Evolutionary conservation across 2,797 vertebrate genomes (phyloP).

Genomic region (Micromesistius poutassou): DNA sequence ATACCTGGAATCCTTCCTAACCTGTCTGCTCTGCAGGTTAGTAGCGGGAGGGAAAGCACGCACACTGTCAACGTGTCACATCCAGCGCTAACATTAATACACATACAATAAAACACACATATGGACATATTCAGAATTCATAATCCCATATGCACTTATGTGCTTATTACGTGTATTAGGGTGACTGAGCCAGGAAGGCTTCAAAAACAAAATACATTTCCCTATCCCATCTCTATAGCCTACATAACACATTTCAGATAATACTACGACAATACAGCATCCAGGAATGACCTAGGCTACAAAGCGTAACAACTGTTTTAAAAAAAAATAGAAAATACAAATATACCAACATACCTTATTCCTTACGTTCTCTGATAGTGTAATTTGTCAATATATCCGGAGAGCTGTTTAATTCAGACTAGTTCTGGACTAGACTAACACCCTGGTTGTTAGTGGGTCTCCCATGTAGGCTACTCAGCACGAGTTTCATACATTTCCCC

Average conservation of each 20-base stretch:
- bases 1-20: conserved; percentile 38
- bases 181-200: background rate
- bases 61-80: background rate
- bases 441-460: conserved; percentile 7
- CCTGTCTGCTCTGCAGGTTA: conserved; percentile 42
- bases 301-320: background rate
- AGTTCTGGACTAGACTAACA: conserved; percentile 13
- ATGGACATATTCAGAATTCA: background rate
- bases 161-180: background rate
- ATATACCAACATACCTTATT: conserved; percentile 42
- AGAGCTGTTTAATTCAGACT: conserved; percentile 18
- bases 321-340: background rate
- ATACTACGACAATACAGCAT: background rate
- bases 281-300: background rate
- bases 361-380: conserved; percentile 5
- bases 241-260: background rate
- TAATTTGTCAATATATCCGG: conserved; percentile 16
- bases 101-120: background rate
- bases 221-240: background rate
- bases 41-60: background rate
- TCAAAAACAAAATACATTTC: background rate
- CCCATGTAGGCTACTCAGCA: background rate
- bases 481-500: background rate
- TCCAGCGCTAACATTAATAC: conserved; percentile 30
- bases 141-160: background rate